phyloP scores from a whole-genome alignment of 2,113 vertebrate species.

The Chaetodon trifascialis region DNA sequence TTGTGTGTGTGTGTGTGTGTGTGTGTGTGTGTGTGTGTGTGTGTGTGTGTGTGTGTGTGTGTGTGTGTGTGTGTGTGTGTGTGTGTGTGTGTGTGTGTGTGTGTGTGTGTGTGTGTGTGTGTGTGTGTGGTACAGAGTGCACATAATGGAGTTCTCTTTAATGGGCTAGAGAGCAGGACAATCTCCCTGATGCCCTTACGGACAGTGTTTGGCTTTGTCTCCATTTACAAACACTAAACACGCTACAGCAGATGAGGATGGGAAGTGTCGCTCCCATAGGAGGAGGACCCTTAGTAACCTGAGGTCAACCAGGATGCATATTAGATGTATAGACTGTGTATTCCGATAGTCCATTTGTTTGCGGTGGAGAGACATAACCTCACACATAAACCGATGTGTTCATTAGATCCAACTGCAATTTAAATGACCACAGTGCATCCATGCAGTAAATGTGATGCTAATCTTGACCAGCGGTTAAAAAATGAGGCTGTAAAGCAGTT shows the following conservation, averaged over 20 bases:
- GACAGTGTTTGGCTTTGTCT: conserved; percentile 39
- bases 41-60: conserved; percentile 37
- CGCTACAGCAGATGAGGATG: conserved; percentile 24
- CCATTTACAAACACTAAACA: conserved; percentile 57
- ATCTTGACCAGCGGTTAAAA: conserved; percentile 5
- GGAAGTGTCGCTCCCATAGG: conserved; percentile 41
- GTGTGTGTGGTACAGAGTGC: conserved; percentile 51
- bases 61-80: conserved; percentile 38
- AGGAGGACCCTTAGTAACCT: conserved; percentile 43
- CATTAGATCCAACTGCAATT: conserved; percentile 3
- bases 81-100: conserved; percentile 36
- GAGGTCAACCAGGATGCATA: conserved; percentile 64
- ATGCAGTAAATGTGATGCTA: conserved; percentile 1
- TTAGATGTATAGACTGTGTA: conserved; percentile 39
- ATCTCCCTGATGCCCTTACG: conserved; percentile 46
- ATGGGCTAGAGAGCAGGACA: conserved; percentile 54
- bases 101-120: conserved; percentile 41
- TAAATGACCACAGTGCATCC: conserved; percentile 15
- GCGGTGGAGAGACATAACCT: conserved; percentile 20
- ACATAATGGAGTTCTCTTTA: conserved; percentile 66
- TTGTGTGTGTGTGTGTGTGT: conserved; percentile 38
- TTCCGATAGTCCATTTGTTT: conserved; percentile 51
- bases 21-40: conserved; percentile 37
- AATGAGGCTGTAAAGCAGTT: neutral
- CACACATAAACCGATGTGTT: conserved; percentile 14